Percentiles rank a stretch among this genome's conserved stretches.
Conservation (phyloP, 1,140 invertebrate genomes). For the Platyura marginata region DNA sequence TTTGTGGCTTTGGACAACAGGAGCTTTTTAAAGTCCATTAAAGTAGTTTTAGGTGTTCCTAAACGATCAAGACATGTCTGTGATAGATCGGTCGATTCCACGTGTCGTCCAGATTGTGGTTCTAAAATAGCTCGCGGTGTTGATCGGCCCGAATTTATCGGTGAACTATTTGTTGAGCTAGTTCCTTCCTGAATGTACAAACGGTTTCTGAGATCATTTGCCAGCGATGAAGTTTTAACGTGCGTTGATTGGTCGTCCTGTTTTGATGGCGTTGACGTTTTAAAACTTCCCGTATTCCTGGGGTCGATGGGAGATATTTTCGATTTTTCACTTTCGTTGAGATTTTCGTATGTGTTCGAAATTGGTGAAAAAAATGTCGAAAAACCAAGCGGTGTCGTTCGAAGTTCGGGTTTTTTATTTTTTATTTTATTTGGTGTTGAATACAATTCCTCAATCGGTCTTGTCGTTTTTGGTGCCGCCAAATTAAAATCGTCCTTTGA, state of each 20-base stretch:
- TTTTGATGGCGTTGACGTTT: conserved; percentile 35
- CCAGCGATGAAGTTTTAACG: conserved; percentile 1
- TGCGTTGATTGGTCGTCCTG: neutral
- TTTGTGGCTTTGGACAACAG: conserved; percentile 37
- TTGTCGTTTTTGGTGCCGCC: conserved; percentile 6
- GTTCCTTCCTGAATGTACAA: conserved; percentile 5
- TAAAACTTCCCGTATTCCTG: conserved; percentile 26
- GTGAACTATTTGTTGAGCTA: conserved; percentile 18
- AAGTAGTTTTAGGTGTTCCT: conserved; percentile 43
- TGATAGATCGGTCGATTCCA: conserved; percentile 31
- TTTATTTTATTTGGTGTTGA: conserved; percentile 15
- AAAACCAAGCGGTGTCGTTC: conserved; percentile 4
- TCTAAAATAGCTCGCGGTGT: conserved; percentile 24
- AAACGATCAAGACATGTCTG: conserved; percentile 34
- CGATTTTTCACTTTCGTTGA: conserved; percentile 20
- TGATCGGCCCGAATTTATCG: conserved; percentile 29
- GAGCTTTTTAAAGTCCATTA: conserved; percentile 65
- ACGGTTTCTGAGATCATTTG: conserved; percentile 16
- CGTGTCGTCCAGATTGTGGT: conserved; percentile 31
- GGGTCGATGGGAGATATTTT: conserved; percentile 45
- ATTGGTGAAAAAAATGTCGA: conserved; percentile 5
- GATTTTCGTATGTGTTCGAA: neutral
- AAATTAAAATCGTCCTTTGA: conserved; percentile 5
- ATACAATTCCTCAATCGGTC: conserved; percentile 19
- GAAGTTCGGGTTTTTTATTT: neutral